Base-by-base conservation (phyloP, 2,113 vertebrate genomes). In the Monopterus albus region DNA sequence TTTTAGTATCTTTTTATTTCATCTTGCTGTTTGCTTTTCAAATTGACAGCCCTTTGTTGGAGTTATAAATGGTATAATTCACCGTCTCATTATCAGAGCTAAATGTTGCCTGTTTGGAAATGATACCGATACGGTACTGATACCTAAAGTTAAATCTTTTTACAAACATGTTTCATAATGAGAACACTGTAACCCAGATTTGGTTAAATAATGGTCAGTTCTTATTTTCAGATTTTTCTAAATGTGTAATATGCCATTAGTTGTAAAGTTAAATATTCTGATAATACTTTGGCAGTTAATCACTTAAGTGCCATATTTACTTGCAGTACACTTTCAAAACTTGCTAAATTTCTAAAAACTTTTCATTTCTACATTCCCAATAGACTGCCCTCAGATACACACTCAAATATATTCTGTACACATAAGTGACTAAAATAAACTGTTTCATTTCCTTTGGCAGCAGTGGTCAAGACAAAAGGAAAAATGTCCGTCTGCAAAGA, bases 401-500 rank as follows among this genome's bases (percentile, higher is more conserved):
- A 12, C 38, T 45, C 43, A 46, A 62, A 69, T 46, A 23, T 17
- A n/a, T 49, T 62, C 21, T 60, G 2, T 45, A 14, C 15, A 40
- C 53, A 13, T 51, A 49, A 50, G 45, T 46, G 17, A 20, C 42
- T 47, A 50, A 75, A 51, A 40, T 23, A 40, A 81, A 67, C 25
- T 15, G 42, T 18, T 21, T 51, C 10, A 52, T 71, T 74, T 7
- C 25, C 58, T 66, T 66, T 75, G 53, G 38, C 59, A 80, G 25
- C 74, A 49, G 38, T 75, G 51, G 52, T 42, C 20, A 42, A 78
- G 29, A 70, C 25, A 65, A 60, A 67, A 62, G 3, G 59, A 61
- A 72, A 64, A 68, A 11, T 29, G 15, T 2, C 2, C 38, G 26
- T 40, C 49, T 59, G 29, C 46, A 69, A 72, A 56, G 9, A 28